Conservation (phyloP, 2,113 vertebrate species). For the Malurus cyaneus region DNA sequence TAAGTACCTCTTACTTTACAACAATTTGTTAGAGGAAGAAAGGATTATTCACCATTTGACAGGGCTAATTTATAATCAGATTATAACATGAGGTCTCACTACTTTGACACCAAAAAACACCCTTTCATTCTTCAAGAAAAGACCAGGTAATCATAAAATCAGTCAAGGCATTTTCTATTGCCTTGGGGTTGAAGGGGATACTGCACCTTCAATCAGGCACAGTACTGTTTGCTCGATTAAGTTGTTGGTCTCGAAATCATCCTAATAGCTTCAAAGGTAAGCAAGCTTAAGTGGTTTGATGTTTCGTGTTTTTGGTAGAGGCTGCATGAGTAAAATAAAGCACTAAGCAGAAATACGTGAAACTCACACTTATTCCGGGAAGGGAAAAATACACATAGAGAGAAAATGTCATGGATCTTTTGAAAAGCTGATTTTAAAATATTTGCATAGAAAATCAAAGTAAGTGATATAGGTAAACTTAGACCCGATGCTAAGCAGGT, state of each 20-base stretch:
- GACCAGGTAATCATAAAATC: background rate
- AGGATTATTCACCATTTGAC: background rate
- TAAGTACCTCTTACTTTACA: background rate
- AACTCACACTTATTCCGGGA: background rate
- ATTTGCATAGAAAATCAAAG: background rate
- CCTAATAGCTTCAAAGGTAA: background rate
- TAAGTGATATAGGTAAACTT: background rate
- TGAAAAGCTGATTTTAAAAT: background rate
- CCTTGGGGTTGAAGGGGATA: background rate
- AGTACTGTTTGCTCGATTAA: background rate
- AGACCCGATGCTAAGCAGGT: background rate
- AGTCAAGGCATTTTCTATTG: background rate
- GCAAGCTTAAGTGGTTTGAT: background rate
- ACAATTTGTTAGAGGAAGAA: background rate
- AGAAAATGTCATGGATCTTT: background rate
- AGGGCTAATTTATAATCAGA: background rate
- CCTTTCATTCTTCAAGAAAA: background rate
- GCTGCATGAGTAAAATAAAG: background rate
- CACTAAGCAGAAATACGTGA: background rate
- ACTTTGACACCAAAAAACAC: background rate
- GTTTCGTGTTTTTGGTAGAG: background rate
- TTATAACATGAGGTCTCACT: background rate
- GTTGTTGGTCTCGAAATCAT: background rate
- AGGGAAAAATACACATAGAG: rapidly evolving
- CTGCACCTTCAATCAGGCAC: background rate